Evolutionary conservation across 2,113 vertebrate genomes (phyloP).

Genomic region (Numida meleagris): DNA sequence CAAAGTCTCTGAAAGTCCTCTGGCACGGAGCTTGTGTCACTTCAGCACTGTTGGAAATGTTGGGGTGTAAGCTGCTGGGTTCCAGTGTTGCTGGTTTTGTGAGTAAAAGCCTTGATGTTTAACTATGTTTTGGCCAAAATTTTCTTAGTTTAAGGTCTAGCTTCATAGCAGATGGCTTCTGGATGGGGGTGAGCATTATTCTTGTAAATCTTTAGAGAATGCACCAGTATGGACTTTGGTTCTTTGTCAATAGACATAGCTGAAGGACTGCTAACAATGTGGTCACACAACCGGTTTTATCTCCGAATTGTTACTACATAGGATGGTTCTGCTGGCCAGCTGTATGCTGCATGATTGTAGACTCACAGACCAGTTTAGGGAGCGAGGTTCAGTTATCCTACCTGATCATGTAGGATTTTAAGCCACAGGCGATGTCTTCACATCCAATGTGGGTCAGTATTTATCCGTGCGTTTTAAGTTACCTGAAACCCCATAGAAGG

Average conservation of each 20-base stretch:
- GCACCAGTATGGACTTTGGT: neutral
- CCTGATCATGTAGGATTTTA: neutral
- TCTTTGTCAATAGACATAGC: neutral
- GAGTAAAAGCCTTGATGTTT: too few species aligned
- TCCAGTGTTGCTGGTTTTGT: neutral
- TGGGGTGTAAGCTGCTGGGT: neutral
- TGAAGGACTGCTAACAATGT: neutral
- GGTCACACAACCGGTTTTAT: neutral
- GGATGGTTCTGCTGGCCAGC: neutral
- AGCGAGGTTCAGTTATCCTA: neutral
- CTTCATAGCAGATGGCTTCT: neutral
- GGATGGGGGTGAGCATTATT: neutral
- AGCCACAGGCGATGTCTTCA: neutral
- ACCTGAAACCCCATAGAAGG: neutral
- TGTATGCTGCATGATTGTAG: neutral
- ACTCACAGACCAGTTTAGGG: neutral
- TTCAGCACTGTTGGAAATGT: neutral
- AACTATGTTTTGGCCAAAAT: neutral
- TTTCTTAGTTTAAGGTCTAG: neutral
- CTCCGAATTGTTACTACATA: neutral
- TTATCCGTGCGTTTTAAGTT: neutral
- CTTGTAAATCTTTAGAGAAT: neutral
- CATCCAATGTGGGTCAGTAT: neutral
- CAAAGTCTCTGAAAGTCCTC: neutral
- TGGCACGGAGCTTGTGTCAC: neutral